Percentiles rank a stretch among this genome's conserved stretches.
phyloP scores from a whole-genome alignment of 64 coral and sea anemone genomes.

The Pocillopora damicornis region DNA sequence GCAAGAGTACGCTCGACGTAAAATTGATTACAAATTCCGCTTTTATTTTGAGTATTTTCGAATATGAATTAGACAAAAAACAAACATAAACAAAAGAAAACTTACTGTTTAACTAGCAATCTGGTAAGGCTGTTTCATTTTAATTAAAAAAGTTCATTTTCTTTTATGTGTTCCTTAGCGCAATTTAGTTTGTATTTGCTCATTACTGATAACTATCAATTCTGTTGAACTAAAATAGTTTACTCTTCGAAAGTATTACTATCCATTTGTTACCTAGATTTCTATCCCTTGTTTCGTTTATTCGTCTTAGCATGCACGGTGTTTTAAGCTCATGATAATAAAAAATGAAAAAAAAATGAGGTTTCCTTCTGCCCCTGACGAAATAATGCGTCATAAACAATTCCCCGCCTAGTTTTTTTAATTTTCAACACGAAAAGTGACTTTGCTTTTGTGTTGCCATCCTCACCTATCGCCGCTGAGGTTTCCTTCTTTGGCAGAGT shows the following conservation, averaged over 20 bases:
- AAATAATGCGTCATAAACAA: no score
- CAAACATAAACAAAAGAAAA: neutral
- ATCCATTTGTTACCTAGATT: neutral
- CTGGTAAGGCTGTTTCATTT: neutral
- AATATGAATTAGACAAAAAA: neutral
- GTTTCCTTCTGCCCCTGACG: no score
- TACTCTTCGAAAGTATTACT: neutral
- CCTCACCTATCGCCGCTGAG: no score
- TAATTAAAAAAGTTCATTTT: neutral
- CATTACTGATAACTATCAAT: neutral
- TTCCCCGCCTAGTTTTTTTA: no score
- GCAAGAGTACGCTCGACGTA: neutral
- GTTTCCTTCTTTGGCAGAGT: no score
- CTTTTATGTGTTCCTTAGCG: neutral
- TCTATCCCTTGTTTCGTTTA: neutral
- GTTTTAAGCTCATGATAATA: no score
- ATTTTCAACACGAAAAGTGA: no score
- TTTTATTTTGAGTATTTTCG: neutral
- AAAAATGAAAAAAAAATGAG: no score
- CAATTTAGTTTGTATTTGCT: neutral
- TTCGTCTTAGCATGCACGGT: neutral
- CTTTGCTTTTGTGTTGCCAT: no score
- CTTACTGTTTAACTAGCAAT: neutral
- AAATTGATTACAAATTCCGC: neutral
- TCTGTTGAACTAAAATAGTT: no score